Percentiles rank a stretch among this genome's conserved stretches.
Conservation (phyloP, 2,797 vertebrate genomes). For the Chelon auratus region DNA sequence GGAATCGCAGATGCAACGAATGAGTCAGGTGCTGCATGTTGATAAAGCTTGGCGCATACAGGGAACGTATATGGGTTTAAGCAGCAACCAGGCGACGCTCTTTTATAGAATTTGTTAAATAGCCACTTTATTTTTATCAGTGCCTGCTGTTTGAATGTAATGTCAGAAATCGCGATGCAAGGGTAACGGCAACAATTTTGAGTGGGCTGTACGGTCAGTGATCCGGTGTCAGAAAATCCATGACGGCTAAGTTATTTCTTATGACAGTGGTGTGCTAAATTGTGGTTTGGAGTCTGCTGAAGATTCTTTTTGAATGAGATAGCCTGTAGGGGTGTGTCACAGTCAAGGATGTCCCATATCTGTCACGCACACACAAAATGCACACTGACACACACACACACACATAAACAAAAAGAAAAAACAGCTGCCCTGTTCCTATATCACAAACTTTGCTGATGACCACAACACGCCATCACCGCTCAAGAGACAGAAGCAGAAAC, state of each 20-base stretch:
- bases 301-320: constrained; percentile 71
- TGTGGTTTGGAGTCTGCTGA: constrained; percentile 68
- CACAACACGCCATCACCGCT: constrained; percentile 54
- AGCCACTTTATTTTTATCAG: not conserved
- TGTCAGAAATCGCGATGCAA: not conserved
- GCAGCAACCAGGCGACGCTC: constrained; percentile 11
- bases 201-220: constrained; percentile 21
- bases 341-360: constrained; percentile 82
- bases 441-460: constrained; percentile 72
- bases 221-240: constrained; percentile 35
- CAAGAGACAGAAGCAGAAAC: constrained; percentile 47
- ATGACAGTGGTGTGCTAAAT: constrained; percentile 67
- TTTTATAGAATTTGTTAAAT: not conserved
- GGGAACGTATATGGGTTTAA: constrained; percentile 17
- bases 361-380: constrained; percentile 78
- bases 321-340: constrained; percentile 77
- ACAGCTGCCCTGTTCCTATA: constrained; percentile 59
- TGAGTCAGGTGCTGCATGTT: constrained; percentile 44
- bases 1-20: constrained; percentile 50
- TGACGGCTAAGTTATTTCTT: constrained; percentile 50
- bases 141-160: not conserved
- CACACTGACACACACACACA: constrained; percentile 49
- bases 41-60: constrained; percentile 48
- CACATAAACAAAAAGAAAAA: constrained; percentile 46
- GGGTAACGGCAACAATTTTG: not conserved